Base-by-base conservation (phyloP, 2,797 vertebrate genomes). In the Valencia hispanica region DNA sequence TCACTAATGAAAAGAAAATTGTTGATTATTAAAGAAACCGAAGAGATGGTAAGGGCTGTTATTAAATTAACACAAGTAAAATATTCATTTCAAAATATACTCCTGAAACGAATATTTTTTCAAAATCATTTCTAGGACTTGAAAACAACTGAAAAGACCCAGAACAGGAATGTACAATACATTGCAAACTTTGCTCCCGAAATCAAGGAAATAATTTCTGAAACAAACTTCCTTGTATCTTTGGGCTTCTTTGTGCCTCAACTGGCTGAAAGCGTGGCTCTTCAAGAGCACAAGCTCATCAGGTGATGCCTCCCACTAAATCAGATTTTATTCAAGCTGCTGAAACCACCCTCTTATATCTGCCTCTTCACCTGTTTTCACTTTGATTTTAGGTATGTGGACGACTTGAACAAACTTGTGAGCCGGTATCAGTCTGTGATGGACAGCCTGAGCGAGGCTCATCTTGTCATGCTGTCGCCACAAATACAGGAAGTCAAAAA, bases 161-260 rank as follows among this genome's bases (percentile, higher is more conserved):
- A 30, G 14, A 57, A 93, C 39, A 93, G 55, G 72, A 80, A 10
- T 1, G 0, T 89, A 0, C 55, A 5, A 11, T 99, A 95, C 9
- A 2, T 32, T 1, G 94, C 98, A 50, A 97, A 98, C 88, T 98
- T 98, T 93, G 87, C 96, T n/a, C 95, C 94, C 0, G 72, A 90
- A 68, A 91, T 99, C 34, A 94, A 68, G 66, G 96, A 97, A 92
- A 95, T 97, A 1, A 96, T 99, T 15, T 90, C 74, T 3, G 98
- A 99, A 91, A 84, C 96, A 18, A 96, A 96, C 50, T 93, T 95
- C 86, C 92, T 99, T 89, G 94, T 95, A 59, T 93, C 94, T 5
- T 88, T 98, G 39, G 96, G 95, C 0, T 95, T 96, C 86, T 25
- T 89, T 36, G 80, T 98, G 50, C 96, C 97, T 1, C 92, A 96